phyloP scores from a whole-genome alignment of 2,113 vertebrate species.

The Empidonax traillii region DNA sequence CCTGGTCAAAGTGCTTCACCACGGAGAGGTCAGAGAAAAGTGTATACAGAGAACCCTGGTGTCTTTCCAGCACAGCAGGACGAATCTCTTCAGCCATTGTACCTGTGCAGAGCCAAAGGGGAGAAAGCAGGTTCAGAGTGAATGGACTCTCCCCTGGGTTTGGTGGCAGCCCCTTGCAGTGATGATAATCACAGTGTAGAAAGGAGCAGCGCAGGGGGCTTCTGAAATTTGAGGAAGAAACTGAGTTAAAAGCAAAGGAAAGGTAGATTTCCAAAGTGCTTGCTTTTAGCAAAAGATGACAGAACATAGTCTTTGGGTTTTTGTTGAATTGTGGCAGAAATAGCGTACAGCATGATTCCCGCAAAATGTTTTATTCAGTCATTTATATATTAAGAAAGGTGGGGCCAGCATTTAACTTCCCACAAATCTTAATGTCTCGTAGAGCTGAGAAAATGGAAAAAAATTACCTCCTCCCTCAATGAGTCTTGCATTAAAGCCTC shows the following conservation, averaged over 20 bases:
- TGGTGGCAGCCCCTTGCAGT: background rate
- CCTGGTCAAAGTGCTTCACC: slow-evolving; percentile 83
- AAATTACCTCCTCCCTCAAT: background rate
- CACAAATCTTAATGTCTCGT: background rate
- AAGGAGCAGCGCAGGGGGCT: background rate
- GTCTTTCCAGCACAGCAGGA: slow-evolving; percentile 78
- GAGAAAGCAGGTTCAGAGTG: background rate
- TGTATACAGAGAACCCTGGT: slow-evolving; percentile 80
- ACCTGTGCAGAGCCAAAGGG: slow-evolving; percentile 61
- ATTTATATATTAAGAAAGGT: background rate
- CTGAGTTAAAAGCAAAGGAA: background rate
- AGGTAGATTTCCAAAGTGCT: background rate
- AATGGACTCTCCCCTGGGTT: background rate
- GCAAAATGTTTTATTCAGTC: background rate
- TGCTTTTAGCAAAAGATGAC: background rate
- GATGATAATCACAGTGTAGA: fast-evolving
- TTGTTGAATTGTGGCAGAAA: background rate
- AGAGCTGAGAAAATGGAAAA: background rate
- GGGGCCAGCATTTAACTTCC: background rate
- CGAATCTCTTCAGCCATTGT: slow-evolving; percentile 83
- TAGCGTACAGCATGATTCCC: background rate
- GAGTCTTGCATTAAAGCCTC: background rate
- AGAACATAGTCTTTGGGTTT: background rate
- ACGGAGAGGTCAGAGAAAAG: slow-evolving; percentile 77
- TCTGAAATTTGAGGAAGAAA: background rate